phyloP scores from a whole-genome alignment of 1,140 invertebrate genomes.

The Drosophila bocqueti region DNA sequence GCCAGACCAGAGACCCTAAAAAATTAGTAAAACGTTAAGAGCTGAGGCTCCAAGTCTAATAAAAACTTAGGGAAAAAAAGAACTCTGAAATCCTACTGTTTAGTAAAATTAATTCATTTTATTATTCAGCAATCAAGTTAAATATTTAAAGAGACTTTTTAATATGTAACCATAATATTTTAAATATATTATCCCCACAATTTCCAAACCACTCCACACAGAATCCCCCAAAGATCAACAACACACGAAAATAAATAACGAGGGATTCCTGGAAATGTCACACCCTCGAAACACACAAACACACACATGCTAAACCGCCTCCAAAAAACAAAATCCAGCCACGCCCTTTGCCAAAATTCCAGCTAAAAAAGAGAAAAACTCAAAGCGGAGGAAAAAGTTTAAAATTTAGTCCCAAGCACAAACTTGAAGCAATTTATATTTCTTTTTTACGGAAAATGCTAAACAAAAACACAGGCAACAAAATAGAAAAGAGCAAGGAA shows the following conservation, averaged over 20 bases:
- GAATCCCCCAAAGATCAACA: constrained; percentile 6
- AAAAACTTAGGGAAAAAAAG: not conserved
- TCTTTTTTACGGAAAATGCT: constrained; percentile 2
- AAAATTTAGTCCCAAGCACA: constrained; percentile 32
- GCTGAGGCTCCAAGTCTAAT: not conserved
- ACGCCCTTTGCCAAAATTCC: constrained; percentile 25
- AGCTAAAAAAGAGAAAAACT: not conserved
- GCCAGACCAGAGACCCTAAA: not conserved
- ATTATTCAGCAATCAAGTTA: too few relatives aligned
- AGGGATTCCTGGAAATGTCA: constrained; percentile 13
- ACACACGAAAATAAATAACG: constrained; percentile 11
- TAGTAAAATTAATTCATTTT: not conserved
- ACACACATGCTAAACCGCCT: constrained; percentile 13
- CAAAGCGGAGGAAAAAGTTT: constrained; percentile 36
- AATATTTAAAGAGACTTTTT: not conserved
- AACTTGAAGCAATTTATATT: constrained; percentile 51
- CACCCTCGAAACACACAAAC: constrained; percentile 7
- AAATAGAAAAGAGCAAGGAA: constrained; percentile 23
- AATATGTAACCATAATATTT: not conserved
- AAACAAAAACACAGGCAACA: constrained; percentile 17
- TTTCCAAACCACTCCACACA: not conserved
- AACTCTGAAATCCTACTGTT: not conserved
- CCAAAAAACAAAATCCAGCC: not conserved
- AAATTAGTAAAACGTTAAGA: constrained; percentile 2
- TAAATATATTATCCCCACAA: constrained; percentile 10